phyloP scores from a whole-genome alignment of 1,140 invertebrate species.

The Drosophila murphyi region DNA sequence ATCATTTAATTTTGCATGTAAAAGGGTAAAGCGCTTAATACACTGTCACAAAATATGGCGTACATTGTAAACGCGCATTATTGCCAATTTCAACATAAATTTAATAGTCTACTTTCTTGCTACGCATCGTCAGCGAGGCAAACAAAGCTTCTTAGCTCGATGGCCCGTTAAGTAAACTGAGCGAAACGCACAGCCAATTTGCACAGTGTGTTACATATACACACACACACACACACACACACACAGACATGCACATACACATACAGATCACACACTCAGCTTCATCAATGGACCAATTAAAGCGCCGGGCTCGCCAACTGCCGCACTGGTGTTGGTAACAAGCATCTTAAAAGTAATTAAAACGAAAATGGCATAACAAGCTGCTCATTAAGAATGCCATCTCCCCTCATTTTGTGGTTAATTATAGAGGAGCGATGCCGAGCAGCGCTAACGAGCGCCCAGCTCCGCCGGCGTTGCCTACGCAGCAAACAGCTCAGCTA shows the following conservation, averaged over 20 bases:
- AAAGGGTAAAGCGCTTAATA: constrained; percentile 81
- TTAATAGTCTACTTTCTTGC: constrained; percentile 33
- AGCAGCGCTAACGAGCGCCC: constrained; percentile 60
- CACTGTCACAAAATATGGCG: constrained; percentile 56
- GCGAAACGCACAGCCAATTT: constrained; percentile 37
- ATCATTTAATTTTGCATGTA: constrained; percentile 84
- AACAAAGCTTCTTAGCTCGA: constrained; percentile 33
- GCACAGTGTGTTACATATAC: constrained; percentile 33
- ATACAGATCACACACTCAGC: constrained; percentile 8
- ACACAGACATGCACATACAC: constrained; percentile 6
- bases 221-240: constrained; percentile 4
- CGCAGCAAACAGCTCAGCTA: constrained; percentile 10
- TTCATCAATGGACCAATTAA: constrained; percentile 83
- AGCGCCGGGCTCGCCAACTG: constrained; percentile 38
- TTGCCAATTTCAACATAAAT: neutral
- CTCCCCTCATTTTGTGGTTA: constrained; percentile 72
- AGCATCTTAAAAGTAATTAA: constrained; percentile 83
- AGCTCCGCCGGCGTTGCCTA: constrained; percentile 17
- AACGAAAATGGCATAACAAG: constrained; percentile 82
- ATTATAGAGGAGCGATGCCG: constrained; percentile 75
- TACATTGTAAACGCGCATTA: neutral
- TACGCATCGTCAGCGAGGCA: constrained; percentile 13
- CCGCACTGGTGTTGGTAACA: constrained; percentile 68
- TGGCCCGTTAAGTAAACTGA: constrained; percentile 29
- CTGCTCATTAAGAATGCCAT: constrained; percentile 77